Conservation (phyloP, 1,140 invertebrate genomes). For the Trissolcus basalis region DNA sequence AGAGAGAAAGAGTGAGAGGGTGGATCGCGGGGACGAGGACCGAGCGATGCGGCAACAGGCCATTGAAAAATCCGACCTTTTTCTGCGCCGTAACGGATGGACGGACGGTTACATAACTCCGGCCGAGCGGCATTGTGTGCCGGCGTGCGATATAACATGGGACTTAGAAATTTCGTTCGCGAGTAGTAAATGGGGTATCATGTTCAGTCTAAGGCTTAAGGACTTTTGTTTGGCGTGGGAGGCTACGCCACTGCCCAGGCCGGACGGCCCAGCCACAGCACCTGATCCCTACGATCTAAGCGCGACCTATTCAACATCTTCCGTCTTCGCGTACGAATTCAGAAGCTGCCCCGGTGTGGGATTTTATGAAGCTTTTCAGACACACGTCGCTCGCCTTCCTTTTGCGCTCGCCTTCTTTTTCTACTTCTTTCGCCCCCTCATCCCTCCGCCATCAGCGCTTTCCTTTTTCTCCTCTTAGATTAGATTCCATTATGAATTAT, state of each 20-base stretch:
- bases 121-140: constrained; percentile 58
- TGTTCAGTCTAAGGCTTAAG: constrained; percentile 76
- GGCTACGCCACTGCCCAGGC: constrained; percentile 65
- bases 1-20: constrained; percentile 13
- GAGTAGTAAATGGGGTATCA: constrained; percentile 75
- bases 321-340: constrained; percentile 56
- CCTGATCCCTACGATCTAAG: constrained; percentile 62
- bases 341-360: constrained; percentile 33
- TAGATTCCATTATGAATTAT: constrained; percentile 45
- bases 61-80: constrained; percentile 58
- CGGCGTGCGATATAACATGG: constrained; percentile 61
- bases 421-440: constrained; percentile 3
- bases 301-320: constrained; percentile 61
- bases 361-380: constrained; percentile 48
- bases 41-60: constrained; percentile 31
- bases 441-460: constrained; percentile 2
- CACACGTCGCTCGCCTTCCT: constrained; percentile 3
- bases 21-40: background rate
- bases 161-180: constrained; percentile 74
- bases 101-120: constrained; percentile 68
- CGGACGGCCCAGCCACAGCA: constrained; percentile 61
- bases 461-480: constrained; percentile 24
- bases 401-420: background rate
- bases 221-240: constrained; percentile 77
- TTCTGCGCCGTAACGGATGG: constrained; percentile 58